These are phyloP conservation scores for Atta colombica DNA, from an alignment of 1,140 invertebrate genomes.

Conservation along the genomic window DNA sequence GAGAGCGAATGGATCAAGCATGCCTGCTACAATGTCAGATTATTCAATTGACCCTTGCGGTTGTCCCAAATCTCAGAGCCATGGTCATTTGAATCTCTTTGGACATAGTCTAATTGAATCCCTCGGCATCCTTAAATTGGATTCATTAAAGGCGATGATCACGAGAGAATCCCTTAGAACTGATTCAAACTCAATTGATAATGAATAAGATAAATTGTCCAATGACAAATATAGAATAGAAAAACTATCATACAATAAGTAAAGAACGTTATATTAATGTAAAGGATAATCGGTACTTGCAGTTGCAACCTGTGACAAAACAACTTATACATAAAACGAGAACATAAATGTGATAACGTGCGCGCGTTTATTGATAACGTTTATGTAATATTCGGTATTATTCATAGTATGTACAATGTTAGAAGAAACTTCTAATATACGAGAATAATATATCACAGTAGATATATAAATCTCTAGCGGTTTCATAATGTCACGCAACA, in stretches of 20 bases:
- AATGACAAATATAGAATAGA: not conserved
- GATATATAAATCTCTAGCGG: constrained; percentile 16
- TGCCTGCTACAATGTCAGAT: constrained; percentile 34
- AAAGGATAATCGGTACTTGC: constrained; percentile 1
- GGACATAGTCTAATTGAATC: constrained; percentile 54
- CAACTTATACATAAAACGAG: not conserved
- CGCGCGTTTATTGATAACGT: not conserved
- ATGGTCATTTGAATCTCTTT: constrained; percentile 46
- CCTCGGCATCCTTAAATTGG: constrained; percentile 32
- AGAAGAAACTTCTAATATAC: not conserved
- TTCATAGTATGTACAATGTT: constrained; percentile 1
- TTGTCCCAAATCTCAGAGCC: constrained; percentile 45
- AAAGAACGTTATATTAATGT: constrained; percentile 16
- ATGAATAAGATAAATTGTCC: constrained; percentile 16
- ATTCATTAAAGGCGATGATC: constrained; percentile 56
- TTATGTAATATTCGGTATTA: constrained; percentile 1
- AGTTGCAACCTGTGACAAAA: constrained; percentile 7
- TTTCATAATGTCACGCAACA: constrained; percentile 25
- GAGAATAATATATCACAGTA: constrained; percentile 16
- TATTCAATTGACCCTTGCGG: constrained; percentile 63
- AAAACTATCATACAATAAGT: constrained; percentile 15
- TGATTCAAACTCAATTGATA: not conserved
- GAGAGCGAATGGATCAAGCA: not conserved
- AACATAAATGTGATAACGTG: not conserved
- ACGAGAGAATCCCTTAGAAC: constrained; percentile 16